Base-by-base conservation (phyloP, 2,797 vertebrate genomes). In the Lophius americanus region DNA sequence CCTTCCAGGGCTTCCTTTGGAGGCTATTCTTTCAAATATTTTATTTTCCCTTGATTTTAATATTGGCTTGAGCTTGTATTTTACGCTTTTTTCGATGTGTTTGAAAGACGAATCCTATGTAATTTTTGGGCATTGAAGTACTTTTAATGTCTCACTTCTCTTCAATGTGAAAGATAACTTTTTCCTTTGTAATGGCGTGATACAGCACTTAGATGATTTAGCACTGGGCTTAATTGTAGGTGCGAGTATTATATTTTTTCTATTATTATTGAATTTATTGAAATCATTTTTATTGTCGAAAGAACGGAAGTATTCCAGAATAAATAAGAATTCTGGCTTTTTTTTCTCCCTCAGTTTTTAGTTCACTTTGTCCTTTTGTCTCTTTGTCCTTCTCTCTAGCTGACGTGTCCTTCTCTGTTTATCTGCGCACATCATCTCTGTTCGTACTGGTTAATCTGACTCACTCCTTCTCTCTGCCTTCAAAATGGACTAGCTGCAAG, bases 401-500 rank as follows among this genome's bases (percentile, higher is more conserved):
- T 69, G 75, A 83, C 68, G 70, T 78, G 68, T 61, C 80, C 49
- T 58, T 60, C 82, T 81, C 69, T 51, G 62, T 81, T 85, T 81
- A 84, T 86, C 78, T 65, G 71, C 86, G 81, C 84, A 70, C 69
- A 83, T 88, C 85, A 64, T 82, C 76, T 68, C 70, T 61, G 46
- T 71, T 86, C 80, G 73, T 54, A n/a, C 81, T 68, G 62, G 23
- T 70, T 81, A 81, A 81, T 90, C 88, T 39, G 71, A 89, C 84
- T 89, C 73, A 78, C 69, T 84, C 85, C 59, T 63, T 68, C 76
- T 62, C 37, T 74, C 79, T 79, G 73, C 78, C 59, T 65, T 67
- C 53, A 41, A 76, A 79, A 83, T 67, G 11, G 64, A 75, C 83
- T 51, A 58, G 82, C 79, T 11, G 67, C 81, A 74, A 35, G 67